These are phyloP conservation scores for Neoniphon sammara DNA, from an alignment of 2,797 vertebrate genomes.

Conservation along the genomic window DNA sequence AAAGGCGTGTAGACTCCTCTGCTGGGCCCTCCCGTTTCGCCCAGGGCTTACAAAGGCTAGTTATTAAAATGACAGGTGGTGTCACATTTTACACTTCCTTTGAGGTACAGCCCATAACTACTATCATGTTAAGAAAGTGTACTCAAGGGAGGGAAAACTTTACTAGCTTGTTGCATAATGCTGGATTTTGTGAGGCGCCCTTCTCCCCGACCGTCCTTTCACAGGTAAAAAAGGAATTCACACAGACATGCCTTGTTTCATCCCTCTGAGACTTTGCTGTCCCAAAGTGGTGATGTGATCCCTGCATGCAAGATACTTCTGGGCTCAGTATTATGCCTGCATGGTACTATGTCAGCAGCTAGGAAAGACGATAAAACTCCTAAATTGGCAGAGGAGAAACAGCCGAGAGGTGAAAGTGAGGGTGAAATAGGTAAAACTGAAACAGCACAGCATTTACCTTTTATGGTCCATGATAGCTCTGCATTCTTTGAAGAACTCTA, in stretches of 20 bases:
- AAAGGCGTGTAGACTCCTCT: slow-evolving; percentile 30
- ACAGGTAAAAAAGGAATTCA: slow-evolving; percentile 54
- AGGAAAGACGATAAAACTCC: slow-evolving; percentile 7
- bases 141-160: slow-evolving; percentile 36
- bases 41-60: slow-evolving; percentile 43
- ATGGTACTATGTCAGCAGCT: slow-evolving; percentile 18
- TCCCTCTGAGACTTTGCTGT: slow-evolving; percentile 36
- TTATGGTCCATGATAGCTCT: slow-evolving; percentile 30
- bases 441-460: slow-evolving; percentile 27
- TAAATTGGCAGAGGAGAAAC: slow-evolving; percentile 29
- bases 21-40: slow-evolving; percentile 29
- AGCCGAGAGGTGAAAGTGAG: not conserved
- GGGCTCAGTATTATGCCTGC: slow-evolving; percentile 2
- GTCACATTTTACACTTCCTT: slow-evolving; percentile 71
- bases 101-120: slow-evolving; percentile 64
- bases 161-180: slow-evolving; percentile 67
- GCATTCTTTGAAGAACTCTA: slow-evolving; percentile 30
- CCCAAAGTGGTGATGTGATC: slow-evolving; percentile 11
- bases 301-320: slow-evolving; percentile 37
- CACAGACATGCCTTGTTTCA: slow-evolving; percentile 37
- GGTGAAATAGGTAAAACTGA: not conserved
- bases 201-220: slow-evolving; percentile 17
- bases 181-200: slow-evolving; percentile 37
- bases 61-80: slow-evolving; percentile 76
- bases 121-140: slow-evolving; percentile 56